Evolutionary conservation across 2,888 invertebrate species (phyloP).

Genomic region (Spisula subtruncata): DNA sequence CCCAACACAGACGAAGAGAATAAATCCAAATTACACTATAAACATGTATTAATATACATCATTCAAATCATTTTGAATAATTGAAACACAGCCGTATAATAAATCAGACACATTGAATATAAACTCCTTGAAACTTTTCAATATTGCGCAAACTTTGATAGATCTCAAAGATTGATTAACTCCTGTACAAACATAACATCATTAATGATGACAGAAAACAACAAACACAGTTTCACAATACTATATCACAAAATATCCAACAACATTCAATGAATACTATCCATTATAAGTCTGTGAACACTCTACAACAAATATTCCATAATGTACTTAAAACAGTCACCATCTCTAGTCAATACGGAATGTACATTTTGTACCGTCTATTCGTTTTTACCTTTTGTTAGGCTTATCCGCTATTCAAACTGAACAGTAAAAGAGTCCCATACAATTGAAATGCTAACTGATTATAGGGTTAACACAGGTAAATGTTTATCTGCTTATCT

Average conservation of each 20-base stretch:
- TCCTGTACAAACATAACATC: constrained; percentile 1
- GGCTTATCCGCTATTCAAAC: constrained; percentile 54
- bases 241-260: constrained; percentile 14
- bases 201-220: neutral
- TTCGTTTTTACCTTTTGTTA: constrained; percentile 53
- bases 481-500: constrained; percentile 74
- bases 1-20: neutral
- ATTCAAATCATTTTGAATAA: neutral
- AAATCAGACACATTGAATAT: neutral
- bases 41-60: neutral
- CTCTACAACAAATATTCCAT: constrained; percentile 32
- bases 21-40: neutral
- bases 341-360: neutral
- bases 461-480: constrained; percentile 67
- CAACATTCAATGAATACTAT: constrained; percentile 30
- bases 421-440: constrained; percentile 48
- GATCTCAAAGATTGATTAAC: neutral
- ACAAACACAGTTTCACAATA: constrained; percentile 14
- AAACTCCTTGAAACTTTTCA: constrained; percentile 27
- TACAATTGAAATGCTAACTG: constrained; percentile 49
- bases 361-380: constrained; percentile 3
- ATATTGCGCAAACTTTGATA: neutral
- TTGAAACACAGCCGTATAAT: neutral
- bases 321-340: constrained; percentile 30
- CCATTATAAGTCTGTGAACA: constrained; percentile 1